A percentile compares a stretch with the other conserved stretches of the same genome.
phyloP scores from a whole-genome alignment of 2,113 vertebrate genomes.

The Mus spicilegus region DNA sequence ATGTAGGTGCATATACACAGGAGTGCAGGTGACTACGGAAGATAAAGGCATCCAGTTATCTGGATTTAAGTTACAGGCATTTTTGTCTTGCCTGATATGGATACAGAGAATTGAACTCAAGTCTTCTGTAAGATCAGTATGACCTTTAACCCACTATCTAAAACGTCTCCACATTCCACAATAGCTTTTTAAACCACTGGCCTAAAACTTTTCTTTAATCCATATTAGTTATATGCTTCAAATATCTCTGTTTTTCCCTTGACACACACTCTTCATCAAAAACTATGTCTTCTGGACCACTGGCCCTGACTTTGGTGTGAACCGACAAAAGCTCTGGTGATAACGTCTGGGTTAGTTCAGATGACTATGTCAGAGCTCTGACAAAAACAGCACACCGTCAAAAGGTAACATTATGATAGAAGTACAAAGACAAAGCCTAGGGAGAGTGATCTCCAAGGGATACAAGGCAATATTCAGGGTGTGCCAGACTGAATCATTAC shows the following conservation, averaged over 20 bases:
- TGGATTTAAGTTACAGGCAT: neutral
- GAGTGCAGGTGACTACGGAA: neutral
- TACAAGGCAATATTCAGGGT: neutral
- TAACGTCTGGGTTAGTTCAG: neutral
- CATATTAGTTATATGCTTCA: neutral
- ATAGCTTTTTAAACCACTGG: neutral
- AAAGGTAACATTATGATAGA: too few relatives aligned
- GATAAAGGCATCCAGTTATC: neutral
- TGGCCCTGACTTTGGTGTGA: neutral
- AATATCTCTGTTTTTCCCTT: neutral
- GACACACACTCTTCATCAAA: neutral
- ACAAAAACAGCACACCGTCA: neutral
- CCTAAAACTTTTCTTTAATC: neutral
- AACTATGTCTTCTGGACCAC: neutral
- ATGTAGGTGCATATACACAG: neutral
- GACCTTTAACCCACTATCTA: neutral
- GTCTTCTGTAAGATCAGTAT: neutral
- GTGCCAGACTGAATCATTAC: neutral
- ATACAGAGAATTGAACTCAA: neutral
- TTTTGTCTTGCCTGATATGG: neutral
- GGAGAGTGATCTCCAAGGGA: neutral
- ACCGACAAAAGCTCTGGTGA: neutral
- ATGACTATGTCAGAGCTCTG: neutral
- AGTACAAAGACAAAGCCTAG: rapidly evolving
- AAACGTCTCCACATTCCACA: neutral